These are phyloP conservation scores for Camponotus vicinus DNA, from an alignment of 1,140 invertebrate species.

Conservation along the genomic window DNA sequence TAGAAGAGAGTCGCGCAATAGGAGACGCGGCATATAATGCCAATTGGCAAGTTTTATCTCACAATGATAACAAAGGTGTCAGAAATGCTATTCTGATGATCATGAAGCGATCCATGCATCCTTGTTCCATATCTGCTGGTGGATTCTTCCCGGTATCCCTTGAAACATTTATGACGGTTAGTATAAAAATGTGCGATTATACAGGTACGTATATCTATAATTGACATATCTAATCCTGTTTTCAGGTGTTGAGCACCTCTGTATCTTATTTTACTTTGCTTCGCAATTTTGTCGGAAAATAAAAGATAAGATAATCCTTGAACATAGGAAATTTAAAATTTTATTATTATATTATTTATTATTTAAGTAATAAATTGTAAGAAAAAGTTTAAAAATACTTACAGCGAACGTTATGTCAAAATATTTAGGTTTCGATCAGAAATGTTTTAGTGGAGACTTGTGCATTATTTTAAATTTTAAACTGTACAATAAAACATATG, in stretches of 20 bases:
- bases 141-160: constrained; percentile 70
- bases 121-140: constrained; percentile 66
- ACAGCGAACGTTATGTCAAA: background rate
- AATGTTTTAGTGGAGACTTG: background rate
- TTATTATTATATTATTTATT: background rate
- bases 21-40: constrained; percentile 42
- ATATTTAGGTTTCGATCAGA: background rate
- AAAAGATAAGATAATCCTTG: too few relatives aligned
- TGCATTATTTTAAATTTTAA: background rate
- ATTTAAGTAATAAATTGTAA: background rate
- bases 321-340: background rate
- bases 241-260: constrained; percentile 63
- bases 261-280: constrained; percentile 69
- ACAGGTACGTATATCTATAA: background rate
- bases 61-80: constrained; percentile 23
- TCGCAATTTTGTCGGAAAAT: constrained; percentile 27
- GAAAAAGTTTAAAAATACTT: background rate
- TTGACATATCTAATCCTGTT: background rate
- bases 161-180: constrained; percentile 67
- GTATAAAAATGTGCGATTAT: background rate
- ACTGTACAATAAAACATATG: background rate
- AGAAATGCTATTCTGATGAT: constrained; percentile 50
- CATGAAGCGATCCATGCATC: constrained; percentile 34
- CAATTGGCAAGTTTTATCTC: constrained; percentile 37
- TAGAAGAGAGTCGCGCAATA: constrained; percentile 55